A percentile compares a stretch with the other conserved stretches of the same genome.
Evolutionary conservation across 2,113 vertebrate species (phyloP).

Genomic region (Acanthochromis polyacanthus): DNA sequence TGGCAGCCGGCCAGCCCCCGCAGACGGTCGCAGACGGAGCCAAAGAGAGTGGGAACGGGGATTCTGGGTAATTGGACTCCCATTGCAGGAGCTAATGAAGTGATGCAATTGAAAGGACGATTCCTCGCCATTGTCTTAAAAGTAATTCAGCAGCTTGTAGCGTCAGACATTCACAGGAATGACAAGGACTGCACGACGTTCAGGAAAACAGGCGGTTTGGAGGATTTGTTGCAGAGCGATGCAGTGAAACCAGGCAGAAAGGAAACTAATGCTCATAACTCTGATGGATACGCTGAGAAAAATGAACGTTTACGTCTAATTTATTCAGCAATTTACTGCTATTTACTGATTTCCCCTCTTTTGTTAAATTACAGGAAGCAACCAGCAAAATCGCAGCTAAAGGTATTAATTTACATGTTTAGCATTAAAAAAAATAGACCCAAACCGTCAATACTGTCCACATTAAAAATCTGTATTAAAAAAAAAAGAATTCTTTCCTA

Average conservation of each 20-base stretch:
- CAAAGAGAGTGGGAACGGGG: constrained; percentile 46
- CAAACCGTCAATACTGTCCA: too few species aligned
- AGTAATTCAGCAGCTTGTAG: constrained; percentile 50
- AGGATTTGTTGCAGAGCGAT: background rate
- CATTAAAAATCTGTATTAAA: too few species aligned
- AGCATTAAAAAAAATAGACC: too few species aligned
- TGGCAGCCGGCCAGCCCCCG: constrained; percentile 62
- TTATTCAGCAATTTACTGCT: too few species aligned
- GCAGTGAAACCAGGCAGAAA: constrained; percentile 24
- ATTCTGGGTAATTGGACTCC: constrained; percentile 74
- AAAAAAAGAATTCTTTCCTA: too few species aligned
- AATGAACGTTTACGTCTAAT: too few species aligned
- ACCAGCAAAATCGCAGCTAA: too few species aligned
- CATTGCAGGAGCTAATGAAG: constrained; percentile 75
- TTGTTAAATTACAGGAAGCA: too few species aligned
- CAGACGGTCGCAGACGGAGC: constrained; percentile 64
- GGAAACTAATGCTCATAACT: constrained; percentile 36
- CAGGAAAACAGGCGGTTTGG: constrained; percentile 22
- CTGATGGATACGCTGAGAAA: background rate
- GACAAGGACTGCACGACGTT: constrained; percentile 7
- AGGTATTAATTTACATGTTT: too few species aligned
- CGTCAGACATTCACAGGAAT: background rate
- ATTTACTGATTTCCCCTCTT: too few species aligned
- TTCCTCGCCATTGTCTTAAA: constrained; percentile 52
- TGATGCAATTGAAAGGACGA: constrained; percentile 62